A percentile compares a stretch with the other conserved stretches of the same genome.
Conservation (phyloP, 1,140 invertebrate genomes). For the Sycophila sp. region DNA sequence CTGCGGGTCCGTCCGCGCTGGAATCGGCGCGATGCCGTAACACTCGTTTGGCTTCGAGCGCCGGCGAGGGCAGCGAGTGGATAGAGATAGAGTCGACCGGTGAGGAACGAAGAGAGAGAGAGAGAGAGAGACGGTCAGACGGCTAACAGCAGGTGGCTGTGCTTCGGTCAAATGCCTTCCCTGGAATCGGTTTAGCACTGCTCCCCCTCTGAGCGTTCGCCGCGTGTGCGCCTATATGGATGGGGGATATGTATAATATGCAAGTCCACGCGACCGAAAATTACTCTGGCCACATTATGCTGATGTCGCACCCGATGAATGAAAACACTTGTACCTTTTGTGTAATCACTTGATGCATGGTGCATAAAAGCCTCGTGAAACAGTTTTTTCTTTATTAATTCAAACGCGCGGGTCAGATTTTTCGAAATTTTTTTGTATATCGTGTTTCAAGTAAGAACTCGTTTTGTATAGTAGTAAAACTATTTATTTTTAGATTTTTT, state of each 20-base stretch:
- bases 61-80: not conserved
- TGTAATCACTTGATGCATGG: not conserved
- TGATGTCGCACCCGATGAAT: too few relatives aligned
- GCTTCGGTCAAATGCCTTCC: constrained; percentile 50
- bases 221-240: too few relatives aligned
- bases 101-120: not conserved
- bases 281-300: not conserved
- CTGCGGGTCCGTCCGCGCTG: constrained; percentile 29
- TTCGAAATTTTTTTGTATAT: not conserved
- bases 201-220: too few relatives aligned
- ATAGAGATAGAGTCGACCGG: not conserved
- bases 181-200: constrained; percentile 53
- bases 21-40: constrained; percentile 49
- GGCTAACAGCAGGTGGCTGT: constrained; percentile 53
- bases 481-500: too few relatives aligned
- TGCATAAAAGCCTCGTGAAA: not conserved
- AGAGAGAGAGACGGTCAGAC: constrained; percentile 37
- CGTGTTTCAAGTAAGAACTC: too few relatives aligned
- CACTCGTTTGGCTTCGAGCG: constrained; percentile 39
- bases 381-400: too few relatives aligned
- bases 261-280: not conserved
- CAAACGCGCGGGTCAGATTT: not conserved
- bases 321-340: not conserved
- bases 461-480: too few relatives aligned
- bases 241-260: not conserved